Base-by-base conservation (phyloP, 2,797 vertebrate species). In the Mormyrops attenuatus region DNA sequence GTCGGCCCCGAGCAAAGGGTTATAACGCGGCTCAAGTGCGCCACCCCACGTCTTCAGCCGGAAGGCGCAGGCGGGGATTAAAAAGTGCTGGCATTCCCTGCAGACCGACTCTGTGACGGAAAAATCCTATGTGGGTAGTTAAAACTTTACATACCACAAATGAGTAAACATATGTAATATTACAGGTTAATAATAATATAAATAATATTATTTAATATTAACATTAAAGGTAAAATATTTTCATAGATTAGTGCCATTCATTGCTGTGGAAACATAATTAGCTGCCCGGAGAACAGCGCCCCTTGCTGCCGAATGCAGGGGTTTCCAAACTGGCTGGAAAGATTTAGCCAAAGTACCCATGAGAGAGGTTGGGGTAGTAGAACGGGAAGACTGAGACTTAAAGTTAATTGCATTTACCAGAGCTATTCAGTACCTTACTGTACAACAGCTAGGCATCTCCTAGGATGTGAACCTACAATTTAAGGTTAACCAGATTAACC, bases 141-240 rank as follows among this genome's bases (percentile, higher is more conserved):
- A 84, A 44, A 84, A 44, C n/a, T 8, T 82, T 47, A 82, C 13
- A 41, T 15, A 47, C 41, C 38, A 47, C 44, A n/a, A 8, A 11
- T n/a, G 5, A 5, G 44, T 22, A 49, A 84, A 84, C 6, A 47
- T 9, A 84, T n/a, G 15, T 49, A 26, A 73, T 22, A 26, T 73
- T 69, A 1, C 20, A n/a, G n/a, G n/a, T n/a, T n/a, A n/a, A n/a
- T n/a, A n/a, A n/a, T n/a, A n/a, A n/a, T n/a, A n/a, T n/a, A n/a
- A n/a, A n/a, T n/a, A n/a, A n/a, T n/a, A n/a, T n/a, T n/a, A n/a
- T n/a, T n/a, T n/a, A n/a, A n/a, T n/a, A n/a, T n/a, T n/a, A n/a
- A n/a, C n/a, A n/a, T n/a, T n/a, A n/a, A n/a, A n/a, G 95, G 96
- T 96, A 92, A 92, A 44, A 85, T 69, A 34, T 80, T 80, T 30